These are phyloP conservation scores for Progne subis DNA, from an alignment of 2,113 vertebrate genomes.

Conservation along the genomic window DNA sequence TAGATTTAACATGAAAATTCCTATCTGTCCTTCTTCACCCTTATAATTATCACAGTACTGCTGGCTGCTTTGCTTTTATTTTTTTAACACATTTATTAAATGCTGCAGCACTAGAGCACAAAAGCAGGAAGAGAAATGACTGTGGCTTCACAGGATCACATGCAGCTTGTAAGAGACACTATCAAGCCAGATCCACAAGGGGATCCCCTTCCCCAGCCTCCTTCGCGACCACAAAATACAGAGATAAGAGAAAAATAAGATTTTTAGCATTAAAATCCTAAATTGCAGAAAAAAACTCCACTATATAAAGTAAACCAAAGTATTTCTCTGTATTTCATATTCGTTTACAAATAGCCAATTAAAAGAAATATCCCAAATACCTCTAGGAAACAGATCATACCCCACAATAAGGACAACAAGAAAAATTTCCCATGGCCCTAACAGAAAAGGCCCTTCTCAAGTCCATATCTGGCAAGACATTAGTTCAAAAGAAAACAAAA, in stretches of 20 bases:
- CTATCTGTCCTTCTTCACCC: background rate
- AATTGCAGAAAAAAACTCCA: background rate
- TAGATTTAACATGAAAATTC: background rate
- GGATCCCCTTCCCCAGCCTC: background rate
- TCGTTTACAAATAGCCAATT: background rate
- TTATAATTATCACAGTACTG: background rate
- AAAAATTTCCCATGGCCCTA: background rate
- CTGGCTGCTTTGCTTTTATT: background rate
- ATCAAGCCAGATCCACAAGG: background rate
- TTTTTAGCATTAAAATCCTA: background rate
- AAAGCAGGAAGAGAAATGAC: background rate
- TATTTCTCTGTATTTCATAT: background rate
- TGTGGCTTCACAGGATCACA: background rate
- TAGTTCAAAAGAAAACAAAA: background rate
- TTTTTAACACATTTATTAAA: background rate
- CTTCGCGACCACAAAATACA: background rate
- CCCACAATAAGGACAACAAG: background rate
- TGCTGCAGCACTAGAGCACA: background rate
- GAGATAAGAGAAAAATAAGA: background rate
- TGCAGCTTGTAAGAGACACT: background rate
- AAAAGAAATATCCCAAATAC: background rate
- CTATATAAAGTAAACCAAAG: background rate
- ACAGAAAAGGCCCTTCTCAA: background rate
- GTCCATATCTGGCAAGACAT: background rate
- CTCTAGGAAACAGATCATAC: background rate